Base-by-base conservation (phyloP, 2,797 vertebrate genomes). In the Tympanoctomys barrerae region DNA sequence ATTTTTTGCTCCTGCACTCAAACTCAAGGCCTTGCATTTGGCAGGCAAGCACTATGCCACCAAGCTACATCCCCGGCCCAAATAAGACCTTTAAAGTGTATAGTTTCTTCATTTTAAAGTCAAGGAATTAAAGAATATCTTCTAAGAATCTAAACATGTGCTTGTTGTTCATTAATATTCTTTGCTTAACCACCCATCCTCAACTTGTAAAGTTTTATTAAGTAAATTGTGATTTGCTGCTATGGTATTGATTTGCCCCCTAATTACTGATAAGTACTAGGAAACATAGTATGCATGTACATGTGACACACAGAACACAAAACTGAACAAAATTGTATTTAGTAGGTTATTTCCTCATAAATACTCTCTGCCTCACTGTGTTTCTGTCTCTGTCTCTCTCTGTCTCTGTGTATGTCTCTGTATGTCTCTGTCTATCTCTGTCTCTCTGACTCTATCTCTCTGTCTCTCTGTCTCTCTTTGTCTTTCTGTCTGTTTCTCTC, bases 91-190 rank as follows among this genome's bases (percentile, higher is more conserved):
- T 84, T 61, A 83, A 91, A 85, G 24, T 64, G 61, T 28, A 61
- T 36, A 54, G 80, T 81, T 42, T 79, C 31, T 92, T 42, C 59
- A 93, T 90, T 94, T 95, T 92, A 90, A 94, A 95, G 94, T 49
- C 49, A 59, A 92, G 4, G 84, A 89, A 89, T 77, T 62, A 42
- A 93, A 12, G n/a, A 86, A 24, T 91, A 89, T 80, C 95, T 94
- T 89, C 2, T 68, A 62, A 89, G 81, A 39, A 22, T 83, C 42
- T 87, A 90, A 96, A 77, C 10, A 79, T 28, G 11, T 83, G 42
- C 8, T 89, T 87, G 91, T 94, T 92, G 39, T 85, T 68, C 42
- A 62, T 84, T 66, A 92, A 73, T 4, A 59, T 26, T 66, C 18
- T 94, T 91, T 92, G 36, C 54, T 90, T 94, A 94, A 86, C 49